These are phyloP conservation scores for Lepidochrysops patricia DNA, from an alignment of 2,888 invertebrate genomes.

Conservation along the genomic window DNA sequence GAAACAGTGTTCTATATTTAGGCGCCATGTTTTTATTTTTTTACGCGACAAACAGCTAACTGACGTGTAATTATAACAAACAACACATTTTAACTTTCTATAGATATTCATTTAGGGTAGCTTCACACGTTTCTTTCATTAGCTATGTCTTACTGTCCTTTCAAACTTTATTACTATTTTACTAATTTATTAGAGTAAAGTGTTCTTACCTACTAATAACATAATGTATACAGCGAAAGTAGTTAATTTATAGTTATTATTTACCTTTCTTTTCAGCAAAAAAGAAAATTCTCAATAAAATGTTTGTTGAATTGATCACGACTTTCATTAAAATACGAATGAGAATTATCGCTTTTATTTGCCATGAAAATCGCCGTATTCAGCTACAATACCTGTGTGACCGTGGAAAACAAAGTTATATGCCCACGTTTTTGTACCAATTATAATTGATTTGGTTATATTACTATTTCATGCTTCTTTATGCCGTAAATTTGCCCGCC, in stretches of 20 bases:
- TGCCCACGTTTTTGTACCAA: background rate
- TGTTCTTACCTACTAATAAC: too few relatives aligned
- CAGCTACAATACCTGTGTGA: conserved; percentile 15
- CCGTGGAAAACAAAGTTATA: conserved; percentile 8
- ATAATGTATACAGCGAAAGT: too few relatives aligned
- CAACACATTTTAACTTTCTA: background rate
- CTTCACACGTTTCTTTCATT: background rate
- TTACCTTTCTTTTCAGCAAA: background rate
- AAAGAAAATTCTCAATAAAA: background rate
- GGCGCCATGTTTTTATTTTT: conserved; percentile 13
- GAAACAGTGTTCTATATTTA: conserved; percentile 45
- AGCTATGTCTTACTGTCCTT: too few relatives aligned
- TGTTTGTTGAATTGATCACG: conserved; percentile 29
- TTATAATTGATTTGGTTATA: background rate
- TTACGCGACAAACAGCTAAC: background rate
- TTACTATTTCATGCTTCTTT: background rate
- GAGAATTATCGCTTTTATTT: conserved; percentile 38
- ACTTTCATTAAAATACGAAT: conserved; percentile 37
- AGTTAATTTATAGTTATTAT: background rate
- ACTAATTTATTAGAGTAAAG: too few relatives aligned
- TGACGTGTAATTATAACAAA: background rate
- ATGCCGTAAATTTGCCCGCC: background rate
- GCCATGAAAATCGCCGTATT: conserved; percentile 34
- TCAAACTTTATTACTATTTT: too few relatives aligned
- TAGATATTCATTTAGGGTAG: background rate